These are phyloP conservation scores for Neodon shergylaensis DNA, from an alignment of 2,113 vertebrate species.

Conservation along the genomic window DNA sequence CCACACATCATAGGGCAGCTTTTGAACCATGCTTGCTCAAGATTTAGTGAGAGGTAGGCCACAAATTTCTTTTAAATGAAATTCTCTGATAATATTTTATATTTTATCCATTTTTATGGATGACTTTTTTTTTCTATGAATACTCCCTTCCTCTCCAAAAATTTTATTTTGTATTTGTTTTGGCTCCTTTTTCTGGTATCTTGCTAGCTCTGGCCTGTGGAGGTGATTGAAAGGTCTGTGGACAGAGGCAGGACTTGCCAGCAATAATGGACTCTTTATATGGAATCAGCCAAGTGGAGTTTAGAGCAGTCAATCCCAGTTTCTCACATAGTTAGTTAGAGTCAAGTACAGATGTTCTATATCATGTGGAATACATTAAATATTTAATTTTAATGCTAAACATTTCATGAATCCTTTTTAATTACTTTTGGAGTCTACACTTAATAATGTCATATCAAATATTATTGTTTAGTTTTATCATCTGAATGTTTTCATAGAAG, in stretches of 20 bases:
- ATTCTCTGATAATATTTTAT: not conserved
- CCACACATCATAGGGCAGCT: not conserved
- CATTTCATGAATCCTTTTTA: not conserved
- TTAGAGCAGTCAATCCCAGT: not conserved
- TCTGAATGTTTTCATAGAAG: not conserved
- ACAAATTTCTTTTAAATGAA: constrained; percentile 22
- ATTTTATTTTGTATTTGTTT: not conserved
- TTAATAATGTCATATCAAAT: not conserved
- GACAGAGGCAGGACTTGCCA: not conserved
- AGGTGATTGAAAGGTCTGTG: not conserved
- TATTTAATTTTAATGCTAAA: not conserved
- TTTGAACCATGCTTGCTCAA: not conserved
- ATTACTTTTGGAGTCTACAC: not conserved
- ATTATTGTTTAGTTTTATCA: not conserved
- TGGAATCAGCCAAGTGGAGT: not conserved
- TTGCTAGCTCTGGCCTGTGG: not conserved
- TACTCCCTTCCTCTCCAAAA: not conserved
- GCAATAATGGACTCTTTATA: not conserved
- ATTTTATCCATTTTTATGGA: not conserved
- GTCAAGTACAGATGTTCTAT: not conserved
- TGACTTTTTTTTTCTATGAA: not conserved
- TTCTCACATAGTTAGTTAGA: not conserved
- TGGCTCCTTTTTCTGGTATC: not conserved
- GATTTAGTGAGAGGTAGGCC: not conserved
- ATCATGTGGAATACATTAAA: not conserved